Evolutionary conservation across 2,113 vertebrate species (phyloP), one percentile per base, ranked within the genome.

Genomic region (Toxotes jaculatrix): DNA sequence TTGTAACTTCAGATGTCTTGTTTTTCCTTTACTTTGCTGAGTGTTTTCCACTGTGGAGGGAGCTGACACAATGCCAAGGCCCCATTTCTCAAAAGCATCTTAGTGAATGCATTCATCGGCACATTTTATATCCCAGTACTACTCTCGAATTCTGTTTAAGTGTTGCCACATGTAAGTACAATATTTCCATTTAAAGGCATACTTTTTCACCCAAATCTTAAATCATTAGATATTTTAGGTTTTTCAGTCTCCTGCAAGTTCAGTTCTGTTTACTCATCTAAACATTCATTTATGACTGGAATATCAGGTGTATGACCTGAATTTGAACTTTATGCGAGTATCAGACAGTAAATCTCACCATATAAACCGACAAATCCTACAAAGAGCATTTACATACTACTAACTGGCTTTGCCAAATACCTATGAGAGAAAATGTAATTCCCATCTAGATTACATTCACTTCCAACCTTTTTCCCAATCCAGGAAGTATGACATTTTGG

Each of bases 81-180:
- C 79, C 80, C 53, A 53, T 79, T 87, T 91, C 81, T 82, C 77
- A 69, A 86, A 91, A 87, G 72, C 76, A 76, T 75, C 81, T 81
- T 68, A 72, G 72, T 78, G 64, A 80, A 79, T 62, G 77, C 78
- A 79, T 81, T 80, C 79, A 79, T 72, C 31, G 34, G 66, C 80
- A 83, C 74, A 68, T 84, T 70, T 63, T 34, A 49, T 14, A 42
- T 68, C 45, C 38, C 36, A 36, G 10, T 36, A 21, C 21, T 12
- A 64, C 76, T 47, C 42, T 14, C 19, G 42, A 61, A 55, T 40
- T 36, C 53, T 49, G 8, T 40, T 59, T 21, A 56, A 1, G 19
- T 45, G 49, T 65, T 82, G 79, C 76, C 76, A 86, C 69, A 31
- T 65, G 1, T 31, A 53, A 79, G 55, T 19, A 79, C 82, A 69